phyloP scores from a whole-genome alignment of 1,140 invertebrate species.

The Archegozetes longisetosus region DNA sequence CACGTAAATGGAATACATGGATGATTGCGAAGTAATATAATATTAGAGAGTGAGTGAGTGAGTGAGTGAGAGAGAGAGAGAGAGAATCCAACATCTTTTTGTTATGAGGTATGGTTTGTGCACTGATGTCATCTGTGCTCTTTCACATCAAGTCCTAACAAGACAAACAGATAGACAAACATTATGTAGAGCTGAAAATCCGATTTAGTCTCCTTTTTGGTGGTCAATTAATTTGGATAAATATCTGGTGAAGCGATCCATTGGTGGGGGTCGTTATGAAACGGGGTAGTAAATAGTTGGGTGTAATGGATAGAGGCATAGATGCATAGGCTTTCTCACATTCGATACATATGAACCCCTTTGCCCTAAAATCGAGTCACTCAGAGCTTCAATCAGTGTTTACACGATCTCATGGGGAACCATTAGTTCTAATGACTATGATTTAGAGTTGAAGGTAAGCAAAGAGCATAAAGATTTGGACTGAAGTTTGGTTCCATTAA shows the following conservation, averaged over 20 bases:
- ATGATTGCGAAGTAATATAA: too few relatives aligned
- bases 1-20: background rate
- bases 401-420: background rate
- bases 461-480: background rate
- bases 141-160: background rate
- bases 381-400: background rate
- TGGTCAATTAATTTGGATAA: background rate
- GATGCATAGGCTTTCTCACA: background rate
- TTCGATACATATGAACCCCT: background rate
- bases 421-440: background rate
- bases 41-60: too few relatives aligned
- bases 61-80: background rate
- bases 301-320: background rate
- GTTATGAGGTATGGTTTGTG: background rate
- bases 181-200: background rate
- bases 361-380: background rate
- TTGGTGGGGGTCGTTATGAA: too few relatives aligned
- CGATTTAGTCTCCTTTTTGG: background rate
- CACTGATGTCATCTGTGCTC: background rate
- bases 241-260: background rate
- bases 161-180: background rate
- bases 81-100: background rate
- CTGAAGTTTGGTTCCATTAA: background rate
- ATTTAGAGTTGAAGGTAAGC: background rate
- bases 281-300: background rate